phyloP scores from a whole-genome alignment of 2,113 vertebrate species.

The Gymnogyps californianus region DNA sequence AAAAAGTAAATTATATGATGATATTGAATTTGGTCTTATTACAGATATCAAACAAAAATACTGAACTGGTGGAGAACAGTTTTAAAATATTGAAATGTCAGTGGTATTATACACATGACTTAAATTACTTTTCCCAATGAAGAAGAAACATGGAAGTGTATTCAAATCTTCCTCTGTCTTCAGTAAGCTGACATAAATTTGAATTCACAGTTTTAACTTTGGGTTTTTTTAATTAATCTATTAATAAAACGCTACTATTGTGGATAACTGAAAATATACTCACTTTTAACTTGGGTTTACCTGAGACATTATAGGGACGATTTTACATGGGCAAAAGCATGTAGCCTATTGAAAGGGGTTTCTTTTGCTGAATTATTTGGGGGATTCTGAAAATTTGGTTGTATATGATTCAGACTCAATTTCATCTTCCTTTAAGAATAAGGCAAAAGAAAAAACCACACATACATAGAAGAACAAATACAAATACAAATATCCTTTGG shows the following conservation, averaged over 20 bases:
- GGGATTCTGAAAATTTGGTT: not conserved
- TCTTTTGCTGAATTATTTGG: not conserved
- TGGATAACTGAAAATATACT: not conserved
- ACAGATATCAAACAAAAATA: not conserved
- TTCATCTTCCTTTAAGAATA: not conserved
- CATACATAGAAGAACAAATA: not conserved
- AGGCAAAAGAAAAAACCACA: not conserved
- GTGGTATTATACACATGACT: not conserved
- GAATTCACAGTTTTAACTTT: not conserved
- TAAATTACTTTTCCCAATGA: not conserved
- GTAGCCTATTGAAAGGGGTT: not conserved
- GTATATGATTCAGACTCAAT: not conserved
- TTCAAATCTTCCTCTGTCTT: not conserved
- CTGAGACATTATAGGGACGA: not conserved
- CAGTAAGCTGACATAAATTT: not conserved
- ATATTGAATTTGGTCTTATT: not conserved
- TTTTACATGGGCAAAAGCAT: not conserved
- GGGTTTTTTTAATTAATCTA: not conserved
- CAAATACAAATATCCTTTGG: not conserved
- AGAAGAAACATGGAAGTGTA: not conserved
- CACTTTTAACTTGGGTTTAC: not conserved
- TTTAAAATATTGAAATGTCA: not conserved
- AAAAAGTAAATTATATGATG: not conserved
- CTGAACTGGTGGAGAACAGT: not conserved
- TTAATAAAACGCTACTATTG: not conserved